phyloP scores from a whole-genome alignment of 2,113 vertebrate species.

The Chinchilla lanigera region DNA sequence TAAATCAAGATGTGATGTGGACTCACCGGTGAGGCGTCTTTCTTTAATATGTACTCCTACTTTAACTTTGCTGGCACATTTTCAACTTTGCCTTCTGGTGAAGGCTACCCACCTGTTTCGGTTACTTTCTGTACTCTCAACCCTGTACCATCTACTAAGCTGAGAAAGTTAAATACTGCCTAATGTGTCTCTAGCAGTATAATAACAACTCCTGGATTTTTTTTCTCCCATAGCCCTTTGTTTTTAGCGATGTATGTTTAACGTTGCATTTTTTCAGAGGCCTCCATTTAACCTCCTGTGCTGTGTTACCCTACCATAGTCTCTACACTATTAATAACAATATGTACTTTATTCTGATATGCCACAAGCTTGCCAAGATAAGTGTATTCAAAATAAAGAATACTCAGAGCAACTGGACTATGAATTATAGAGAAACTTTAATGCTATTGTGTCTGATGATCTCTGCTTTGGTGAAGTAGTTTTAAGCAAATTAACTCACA shows the following conservation, averaged over 20 bases:
- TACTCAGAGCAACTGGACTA: not conserved
- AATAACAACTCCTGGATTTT: not conserved
- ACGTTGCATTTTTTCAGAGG: not conserved
- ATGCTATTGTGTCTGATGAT: not conserved
- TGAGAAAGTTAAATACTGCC: not conserved
- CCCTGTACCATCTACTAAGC: not conserved
- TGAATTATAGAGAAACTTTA: not conserved
- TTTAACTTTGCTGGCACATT: not conserved
- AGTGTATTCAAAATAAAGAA: not conserved
- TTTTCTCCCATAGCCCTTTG: conserved; percentile 51
- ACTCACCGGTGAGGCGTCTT: not conserved
- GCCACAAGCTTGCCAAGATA: not conserved
- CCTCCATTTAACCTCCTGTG: not conserved
- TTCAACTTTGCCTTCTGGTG: not conserved
- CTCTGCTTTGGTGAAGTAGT: not conserved
- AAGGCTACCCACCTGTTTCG: not conserved
- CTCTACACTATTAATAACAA: not conserved
- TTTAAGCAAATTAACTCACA: not conserved
- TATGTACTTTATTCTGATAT: not conserved
- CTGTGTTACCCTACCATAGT: too few relatives aligned
- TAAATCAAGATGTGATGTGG: not conserved
- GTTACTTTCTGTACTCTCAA: fast-evolving
- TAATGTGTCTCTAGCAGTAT: too few relatives aligned
- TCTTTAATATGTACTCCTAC: not conserved
- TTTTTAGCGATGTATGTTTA: not conserved